Evolutionary conservation across 2,797 vertebrate genomes (phyloP), one percentile per base, ranked within the genome.

Genomic region (Columba guinea): DNA sequence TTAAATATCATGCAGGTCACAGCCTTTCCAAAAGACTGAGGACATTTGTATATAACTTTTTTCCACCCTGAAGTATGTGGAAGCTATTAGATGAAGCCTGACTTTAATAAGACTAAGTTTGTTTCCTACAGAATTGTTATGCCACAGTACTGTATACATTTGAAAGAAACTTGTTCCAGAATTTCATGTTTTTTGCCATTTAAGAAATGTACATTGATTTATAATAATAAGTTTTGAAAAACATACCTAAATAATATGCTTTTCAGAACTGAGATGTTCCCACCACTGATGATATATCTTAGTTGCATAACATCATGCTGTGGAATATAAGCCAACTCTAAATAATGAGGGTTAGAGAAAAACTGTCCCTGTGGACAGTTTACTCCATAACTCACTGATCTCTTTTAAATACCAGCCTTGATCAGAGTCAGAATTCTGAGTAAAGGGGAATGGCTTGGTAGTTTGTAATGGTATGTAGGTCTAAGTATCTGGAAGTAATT

Each of bases 1-100:
- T 97, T 98, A 98, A 98, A 98, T 97, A 94, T 97, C 96, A 95
- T 89, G 92, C 96, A 97, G 98, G 98, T 98, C 98, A 98, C 90
- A 97, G 98, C 94, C 97, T 98, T 97, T 96, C 97, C 92, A 96
- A 97, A 98, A 97, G 97, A 95, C 97, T 97, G 84, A 91, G 97
- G 98, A 98, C 97, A 98, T 98, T 98, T 97, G 95, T 97, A 95
- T 97, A 96, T 97, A 98, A 97, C 95, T 98, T 98, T 98, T 98
- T 97, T 94, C 91, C 87, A 89, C 28, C 30, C 94, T 79, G 68
- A 96, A 97, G 93, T 96, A 93, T 96, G 96, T 96, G 96, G 97
- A 96, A 97, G 97, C 90, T 94, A 97, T 97, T 93, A 95, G 64
- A 83, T 92, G 73, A 97, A 97, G 88, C 76, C 82, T 95, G 94